phyloP scores from a whole-genome alignment of 1,140 invertebrate species.

The Ceratosolen solmsi region DNA sequence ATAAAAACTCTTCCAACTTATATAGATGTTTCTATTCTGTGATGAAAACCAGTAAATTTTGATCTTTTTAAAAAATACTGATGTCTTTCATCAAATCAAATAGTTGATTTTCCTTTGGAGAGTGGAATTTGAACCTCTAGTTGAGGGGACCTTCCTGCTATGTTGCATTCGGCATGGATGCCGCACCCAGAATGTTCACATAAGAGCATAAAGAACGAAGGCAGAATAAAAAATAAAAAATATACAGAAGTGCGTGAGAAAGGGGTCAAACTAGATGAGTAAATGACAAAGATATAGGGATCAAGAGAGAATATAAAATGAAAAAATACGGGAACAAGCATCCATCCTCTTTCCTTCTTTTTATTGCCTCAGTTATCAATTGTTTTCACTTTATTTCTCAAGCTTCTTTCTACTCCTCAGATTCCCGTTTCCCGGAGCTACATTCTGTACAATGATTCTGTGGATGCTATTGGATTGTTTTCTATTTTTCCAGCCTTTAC shows the following conservation, averaged over 20 bases:
- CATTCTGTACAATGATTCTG: not conserved
- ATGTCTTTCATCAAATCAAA: conserved; percentile 24
- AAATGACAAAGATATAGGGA: conserved; percentile 38
- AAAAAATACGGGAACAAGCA: not conserved
- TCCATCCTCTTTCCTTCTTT: conserved; percentile 37
- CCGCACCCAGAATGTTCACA: conserved; percentile 24
- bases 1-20: not conserved
- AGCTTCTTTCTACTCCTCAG: not conserved
- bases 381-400: conserved; percentile 30
- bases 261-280: conserved; percentile 6
- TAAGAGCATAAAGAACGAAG: not conserved
- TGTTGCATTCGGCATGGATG: not conserved
- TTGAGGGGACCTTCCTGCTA: not conserved
- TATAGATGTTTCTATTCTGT: not conserved
- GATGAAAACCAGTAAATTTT: no score
- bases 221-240: not conserved
- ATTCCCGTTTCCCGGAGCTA: not conserved
- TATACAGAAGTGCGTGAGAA: not conserved
- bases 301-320: not conserved
- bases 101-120: conserved; percentile 41
- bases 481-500: no score
- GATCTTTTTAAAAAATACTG: not conserved
- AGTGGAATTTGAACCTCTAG: not conserved
- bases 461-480: not conserved
- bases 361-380: conserved; percentile 20